These are phyloP conservation scores for Pocillopora verrucosa DNA, from an alignment of 64 coral and sea anemone species.

Conservation along the genomic window DNA sequence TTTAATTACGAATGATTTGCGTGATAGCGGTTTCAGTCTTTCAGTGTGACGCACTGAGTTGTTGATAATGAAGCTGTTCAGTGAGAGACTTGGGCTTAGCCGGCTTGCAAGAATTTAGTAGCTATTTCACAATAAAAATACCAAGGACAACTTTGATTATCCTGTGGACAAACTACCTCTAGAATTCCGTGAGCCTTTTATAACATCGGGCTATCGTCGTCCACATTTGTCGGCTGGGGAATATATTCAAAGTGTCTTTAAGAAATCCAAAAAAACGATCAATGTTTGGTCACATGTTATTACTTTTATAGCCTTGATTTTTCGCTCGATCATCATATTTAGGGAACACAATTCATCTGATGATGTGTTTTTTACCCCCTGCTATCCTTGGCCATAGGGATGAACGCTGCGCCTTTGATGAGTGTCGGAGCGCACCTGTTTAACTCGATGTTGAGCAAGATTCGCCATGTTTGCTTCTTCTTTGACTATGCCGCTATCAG, in stretches of 20 bases:
- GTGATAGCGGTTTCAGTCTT: too few species aligned
- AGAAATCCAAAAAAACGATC: slow-evolving; percentile 71
- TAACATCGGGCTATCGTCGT: slow-evolving; percentile 63
- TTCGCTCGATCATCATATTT: slow-evolving; percentile 24
- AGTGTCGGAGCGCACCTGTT: slow-evolving; percentile 58
- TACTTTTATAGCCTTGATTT: slow-evolving; percentile 45
- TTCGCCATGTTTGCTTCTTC: slow-evolving; percentile 72
- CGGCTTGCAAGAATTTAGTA: too few species aligned
- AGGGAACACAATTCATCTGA: slow-evolving; percentile 28
- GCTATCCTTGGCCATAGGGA: slow-evolving; percentile 45
- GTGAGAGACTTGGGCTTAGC: too few species aligned
- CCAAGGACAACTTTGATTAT: neutral
- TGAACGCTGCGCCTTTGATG: slow-evolving; percentile 45
- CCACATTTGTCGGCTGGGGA: slow-evolving; percentile 34
- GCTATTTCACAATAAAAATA: neutral
- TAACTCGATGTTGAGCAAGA: slow-evolving; percentile 63
- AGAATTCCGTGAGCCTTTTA: slow-evolving; percentile 62
- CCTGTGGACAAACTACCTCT: slow-evolving; percentile 48
- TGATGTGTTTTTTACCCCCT: slow-evolving; percentile 57
- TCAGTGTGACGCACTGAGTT: too few species aligned
- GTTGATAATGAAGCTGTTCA: too few species aligned
- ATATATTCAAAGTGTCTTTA: slow-evolving; percentile 57
- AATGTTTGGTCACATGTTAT: slow-evolving; percentile 86
- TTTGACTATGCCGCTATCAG: slow-evolving; percentile 74
- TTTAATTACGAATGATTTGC: too few species aligned